Evolutionary conservation across 2,888 invertebrate genomes (phyloP), one percentile per base, ranked within the genome.

Genomic region (Heliconius erato): DNA sequence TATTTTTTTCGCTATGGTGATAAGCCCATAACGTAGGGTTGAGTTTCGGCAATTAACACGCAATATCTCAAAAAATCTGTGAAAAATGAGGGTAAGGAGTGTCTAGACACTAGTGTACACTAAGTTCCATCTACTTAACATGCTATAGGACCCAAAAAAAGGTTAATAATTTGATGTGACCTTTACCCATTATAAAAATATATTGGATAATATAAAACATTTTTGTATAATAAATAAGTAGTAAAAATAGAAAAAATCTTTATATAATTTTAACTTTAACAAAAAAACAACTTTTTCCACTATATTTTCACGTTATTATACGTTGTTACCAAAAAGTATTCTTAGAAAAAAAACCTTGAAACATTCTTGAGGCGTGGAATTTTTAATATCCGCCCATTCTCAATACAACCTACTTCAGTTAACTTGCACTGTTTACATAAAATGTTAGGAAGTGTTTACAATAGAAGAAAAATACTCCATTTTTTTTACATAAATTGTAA

Each of bases 361-460:
- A 81, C 83, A 83, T 84, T 82, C 84, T 78, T 82, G 85, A 86
- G 88, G 88, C 86, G 84, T 89, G 90, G 92, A 92, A 92, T 93
- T 92, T 93, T 92, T 92, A 93, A 93, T 92, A 92, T 91, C 89
- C 88, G 85, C 84, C 85, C 87, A 88, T 87, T 90, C 90, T 90
- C 89, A 88, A 90, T 91, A 91, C 89, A 89, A 88, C 86, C 88
- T 87, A 88, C 88, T 88, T 86, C 72, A 72, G 72, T 72, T 90
- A 90, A 90, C 89, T 89, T 85, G 82, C 78, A 85, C 71, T 83
- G 86, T 86, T 85, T 85, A 84, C 83, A 83, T 79, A 82, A 87
- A 88, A 84, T 44, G 84, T 84, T 74, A 80, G 82, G 85, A 35
- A 79, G 81, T 82, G 54, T 71, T 65, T 72, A 79, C 74, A 82